Evolutionary conservation across 2,797 vertebrate genomes (phyloP).

Genomic region (Ispidina lecontei): DNA sequence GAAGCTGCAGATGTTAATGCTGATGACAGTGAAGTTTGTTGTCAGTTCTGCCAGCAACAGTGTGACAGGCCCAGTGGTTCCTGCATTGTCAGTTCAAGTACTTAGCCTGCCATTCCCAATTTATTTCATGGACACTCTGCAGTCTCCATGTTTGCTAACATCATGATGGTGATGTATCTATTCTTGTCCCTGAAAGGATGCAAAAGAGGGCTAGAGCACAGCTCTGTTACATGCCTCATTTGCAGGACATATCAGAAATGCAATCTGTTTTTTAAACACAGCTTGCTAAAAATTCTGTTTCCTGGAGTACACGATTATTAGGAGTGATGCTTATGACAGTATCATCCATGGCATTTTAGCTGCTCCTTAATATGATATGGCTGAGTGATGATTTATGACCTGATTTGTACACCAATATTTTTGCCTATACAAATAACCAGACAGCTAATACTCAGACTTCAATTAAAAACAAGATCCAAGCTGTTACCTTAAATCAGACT

Average conservation of each 20-base stretch:
- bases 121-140: conserved; percentile 11
- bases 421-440: neutral
- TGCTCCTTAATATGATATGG: neutral
- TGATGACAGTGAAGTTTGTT: neutral
- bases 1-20: neutral
- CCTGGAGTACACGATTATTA: neutral
- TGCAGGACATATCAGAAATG: neutral
- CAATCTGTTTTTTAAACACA: neutral
- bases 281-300: neutral
- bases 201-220: neutral
- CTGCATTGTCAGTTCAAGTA: neutral
- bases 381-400: neutral
- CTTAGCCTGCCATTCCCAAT: neutral
- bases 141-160: neutral
- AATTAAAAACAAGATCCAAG: neutral
- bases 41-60: neutral
- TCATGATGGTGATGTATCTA: neutral
- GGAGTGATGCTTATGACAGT: neutral
- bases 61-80: neutral
- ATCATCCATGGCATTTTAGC: neutral
- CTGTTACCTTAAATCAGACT: neutral
- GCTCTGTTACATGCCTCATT: neutral
- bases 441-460: neutral
- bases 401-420: neutral
- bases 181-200: neutral